Evolutionary conservation across 2,113 vertebrate genomes (phyloP).

Genomic region (Brienomyrus longianalis): DNA sequence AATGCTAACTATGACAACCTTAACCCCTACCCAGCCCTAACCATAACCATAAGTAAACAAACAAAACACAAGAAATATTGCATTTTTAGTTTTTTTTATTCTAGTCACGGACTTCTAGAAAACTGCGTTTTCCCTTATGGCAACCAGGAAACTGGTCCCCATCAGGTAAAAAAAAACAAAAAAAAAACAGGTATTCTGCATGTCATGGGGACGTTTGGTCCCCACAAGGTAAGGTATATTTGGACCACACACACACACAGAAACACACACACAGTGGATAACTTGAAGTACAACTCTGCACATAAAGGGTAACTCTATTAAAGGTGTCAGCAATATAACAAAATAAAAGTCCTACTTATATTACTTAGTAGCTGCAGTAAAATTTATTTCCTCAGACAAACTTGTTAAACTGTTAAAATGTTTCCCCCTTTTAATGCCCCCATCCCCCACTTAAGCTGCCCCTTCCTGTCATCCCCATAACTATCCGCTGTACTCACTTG

Average conservation of each 20-base stretch:
- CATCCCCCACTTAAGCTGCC: neutral
- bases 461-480: neutral
- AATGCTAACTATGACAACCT: neutral
- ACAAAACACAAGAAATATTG: neutral
- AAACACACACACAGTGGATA: neutral
- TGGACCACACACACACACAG: neutral
- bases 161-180: neutral
- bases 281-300: neutral
- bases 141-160: neutral
- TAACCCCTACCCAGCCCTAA: neutral
- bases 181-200: neutral
- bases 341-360: neutral
- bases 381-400: neutral
- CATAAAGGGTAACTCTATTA: neutral
- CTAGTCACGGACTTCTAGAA: neutral
- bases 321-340: neutral
- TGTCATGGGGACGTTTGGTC: neutral
- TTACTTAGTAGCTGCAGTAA: neutral
- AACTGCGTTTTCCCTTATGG: neutral
- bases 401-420: neutral
- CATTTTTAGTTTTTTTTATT: neutral
- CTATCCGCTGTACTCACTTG: constrained; percentile 73
- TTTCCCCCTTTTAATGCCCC: neutral
- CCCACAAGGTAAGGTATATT: neutral
- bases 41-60: neutral